Evolutionary conservation across 1,140 invertebrate species (phyloP).

Genomic region (Calosoma granatense): DNA sequence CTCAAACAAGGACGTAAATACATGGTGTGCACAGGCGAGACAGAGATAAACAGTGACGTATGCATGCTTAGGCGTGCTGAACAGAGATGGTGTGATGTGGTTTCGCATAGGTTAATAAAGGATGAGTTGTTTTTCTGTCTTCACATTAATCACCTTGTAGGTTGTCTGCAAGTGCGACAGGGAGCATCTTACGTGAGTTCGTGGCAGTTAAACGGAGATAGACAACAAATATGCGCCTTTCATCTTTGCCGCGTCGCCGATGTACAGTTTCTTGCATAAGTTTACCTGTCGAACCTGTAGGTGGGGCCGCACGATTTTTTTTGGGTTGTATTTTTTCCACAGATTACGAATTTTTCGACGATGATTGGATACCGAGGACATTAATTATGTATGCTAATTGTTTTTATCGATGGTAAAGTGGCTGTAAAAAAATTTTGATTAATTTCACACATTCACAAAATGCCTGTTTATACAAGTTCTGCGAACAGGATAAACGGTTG

Average conservation of each 20-base stretch:
- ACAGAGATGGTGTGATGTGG: neutral
- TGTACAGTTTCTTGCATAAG: conserved; percentile 5
- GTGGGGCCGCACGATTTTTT: neutral
- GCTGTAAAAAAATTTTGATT: too few species aligned
- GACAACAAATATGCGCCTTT: neutral
- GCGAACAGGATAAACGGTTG: too few species aligned
- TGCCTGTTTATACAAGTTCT: too few species aligned
- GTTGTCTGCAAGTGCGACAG: neutral
- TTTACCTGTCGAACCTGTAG: neutral
- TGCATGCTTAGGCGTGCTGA: neutral
- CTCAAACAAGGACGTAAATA: neutral
- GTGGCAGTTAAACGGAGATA: neutral
- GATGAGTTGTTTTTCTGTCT: neutral
- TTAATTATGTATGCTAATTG: neutral
- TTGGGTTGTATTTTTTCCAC: neutral
- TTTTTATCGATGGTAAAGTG: too few species aligned
- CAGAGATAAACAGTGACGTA: neutral
- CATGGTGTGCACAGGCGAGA: neutral
- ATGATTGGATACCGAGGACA: neutral
- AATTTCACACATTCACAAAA: too few species aligned
- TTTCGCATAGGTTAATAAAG: neutral
- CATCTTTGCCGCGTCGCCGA: conserved; percentile 3
- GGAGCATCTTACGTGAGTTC: neutral
- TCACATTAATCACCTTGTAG: neutral
- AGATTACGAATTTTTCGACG: neutral